Evolutionary conservation across 2,888 invertebrate species (phyloP), one percentile per base, ranked within the genome.

Genomic region (Ctenicera cuprea): DNA sequence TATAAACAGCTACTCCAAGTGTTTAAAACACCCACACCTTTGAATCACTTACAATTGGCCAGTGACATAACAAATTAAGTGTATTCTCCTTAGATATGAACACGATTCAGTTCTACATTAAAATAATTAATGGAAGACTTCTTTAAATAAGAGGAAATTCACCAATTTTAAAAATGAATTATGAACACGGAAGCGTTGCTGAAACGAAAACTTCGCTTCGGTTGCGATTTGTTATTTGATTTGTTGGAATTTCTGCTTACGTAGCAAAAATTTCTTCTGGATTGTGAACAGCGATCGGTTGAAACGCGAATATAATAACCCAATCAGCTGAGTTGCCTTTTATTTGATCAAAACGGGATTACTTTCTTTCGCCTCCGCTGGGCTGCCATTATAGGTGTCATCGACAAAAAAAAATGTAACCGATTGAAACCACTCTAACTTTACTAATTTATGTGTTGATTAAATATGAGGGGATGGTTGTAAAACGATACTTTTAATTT

Each of bases 321-420:
- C 52, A 65, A 65, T 65, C 65, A 65, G 20, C 37, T 65, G 37
- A 33, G 50, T 52, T 65, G 54, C 54, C 33, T 38, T 65, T 65
- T 65, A 65, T 65, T 65, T 65, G 65, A 65, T 65, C 30, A 65
- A 65, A 48, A 50, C 65, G 26, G 50, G 50, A 65, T 65, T 65
- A 65, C 65, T 52, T 50, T 33, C 52, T 52, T 33, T 52, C 52
- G 50, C 37, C 37, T 65, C 33, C 33, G 30, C 54, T 30, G 30
- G 5, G 30, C 14, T 30, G 14, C 14, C 8, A 30, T 14, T 54
- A 54, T 30, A 54, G 33, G 54, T 30, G 54, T 54, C 30, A 54
- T 20, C 12, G 26, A 26, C 33, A 33, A 20, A 50, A 50, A 48
- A 48, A 48, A 20, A 48, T 48, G 8, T 50, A 26, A 50, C 22